Evolutionary conservation across 2,797 vertebrate genomes (phyloP).

Genomic region (Limosa lapponica): DNA sequence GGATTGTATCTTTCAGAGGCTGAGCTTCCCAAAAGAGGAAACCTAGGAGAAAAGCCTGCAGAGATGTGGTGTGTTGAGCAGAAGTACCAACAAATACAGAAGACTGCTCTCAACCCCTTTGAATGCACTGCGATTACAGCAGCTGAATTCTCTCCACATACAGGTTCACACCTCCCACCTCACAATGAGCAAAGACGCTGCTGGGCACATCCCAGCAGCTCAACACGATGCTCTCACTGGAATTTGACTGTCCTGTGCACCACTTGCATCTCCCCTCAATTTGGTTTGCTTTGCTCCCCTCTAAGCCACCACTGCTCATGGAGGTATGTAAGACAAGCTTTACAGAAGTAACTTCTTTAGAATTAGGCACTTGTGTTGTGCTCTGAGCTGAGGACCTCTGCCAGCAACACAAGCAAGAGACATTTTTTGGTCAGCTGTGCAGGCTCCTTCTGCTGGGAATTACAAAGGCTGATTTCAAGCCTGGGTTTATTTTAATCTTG

Average conservation of each 20-base stretch:
- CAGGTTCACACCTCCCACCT: not conserved
- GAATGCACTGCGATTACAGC: not conserved
- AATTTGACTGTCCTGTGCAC: not conserved
- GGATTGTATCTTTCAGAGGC: not conserved
- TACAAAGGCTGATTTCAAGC: not conserved
- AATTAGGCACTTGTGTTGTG: not conserved
- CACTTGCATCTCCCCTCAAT: not conserved
- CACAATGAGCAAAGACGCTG: not conserved
- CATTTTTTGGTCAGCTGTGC: not conserved
- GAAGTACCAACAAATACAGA: not conserved
- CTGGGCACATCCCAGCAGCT: not conserved
- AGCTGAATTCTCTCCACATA: not conserved
- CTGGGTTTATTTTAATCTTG: slow-evolving; percentile 7
- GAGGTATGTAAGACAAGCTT: not conserved
- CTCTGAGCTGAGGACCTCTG: not conserved
- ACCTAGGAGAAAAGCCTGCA: not conserved
- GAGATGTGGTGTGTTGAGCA: not conserved
- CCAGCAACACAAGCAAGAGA: not conserved
- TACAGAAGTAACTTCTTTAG: not conserved
- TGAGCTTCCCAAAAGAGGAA: not conserved
- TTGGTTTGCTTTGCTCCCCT: not conserved
- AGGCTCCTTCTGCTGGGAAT: not conserved
- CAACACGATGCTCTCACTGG: accelerated
- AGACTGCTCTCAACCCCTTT: not conserved
- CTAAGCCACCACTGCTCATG: not conserved